Evolutionary conservation across 2,797 vertebrate species (phyloP).

Genomic region (Decapterus maruadsi): DNA sequence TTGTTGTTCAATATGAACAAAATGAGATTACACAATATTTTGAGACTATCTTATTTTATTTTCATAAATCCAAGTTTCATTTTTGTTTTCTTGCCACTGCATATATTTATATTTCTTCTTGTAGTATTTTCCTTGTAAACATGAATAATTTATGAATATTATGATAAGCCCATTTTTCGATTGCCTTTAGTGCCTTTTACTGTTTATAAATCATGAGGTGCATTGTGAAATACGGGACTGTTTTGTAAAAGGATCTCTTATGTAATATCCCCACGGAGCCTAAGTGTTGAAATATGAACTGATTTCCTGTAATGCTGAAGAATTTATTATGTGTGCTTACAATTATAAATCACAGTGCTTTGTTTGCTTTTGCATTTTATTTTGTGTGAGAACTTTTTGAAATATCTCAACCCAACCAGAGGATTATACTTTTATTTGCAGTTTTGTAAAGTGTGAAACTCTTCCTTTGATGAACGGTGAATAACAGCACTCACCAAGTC

Average conservation of each 20-base stretch:
- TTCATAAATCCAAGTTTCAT: no score
- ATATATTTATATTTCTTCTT: background rate
- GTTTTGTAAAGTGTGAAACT: background rate
- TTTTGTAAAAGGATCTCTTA: background rate
- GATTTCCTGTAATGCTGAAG: background rate
- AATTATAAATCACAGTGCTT: background rate
- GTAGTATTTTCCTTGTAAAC: no score
- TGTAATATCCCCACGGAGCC: background rate
- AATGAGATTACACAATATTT: no score
- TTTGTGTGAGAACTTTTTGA: background rate
- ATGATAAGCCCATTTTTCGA: no score
- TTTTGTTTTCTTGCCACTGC: background rate
- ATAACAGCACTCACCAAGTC: conserved; percentile 89
- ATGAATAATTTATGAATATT: no score
- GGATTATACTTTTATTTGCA: background rate
- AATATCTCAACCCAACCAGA: background rate
- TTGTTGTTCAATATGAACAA: no score
- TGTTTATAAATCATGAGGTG: background rate
- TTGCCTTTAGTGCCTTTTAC: background rate
- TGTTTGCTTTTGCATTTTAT: background rate
- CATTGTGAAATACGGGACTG: background rate
- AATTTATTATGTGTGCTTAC: background rate
- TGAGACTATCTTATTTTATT: no score
- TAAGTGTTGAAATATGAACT: background rate
- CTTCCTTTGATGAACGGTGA: no score